These are phyloP conservation scores for Acleris literana DNA, from an alignment of 2,888 invertebrate species.

Conservation along the genomic window DNA sequence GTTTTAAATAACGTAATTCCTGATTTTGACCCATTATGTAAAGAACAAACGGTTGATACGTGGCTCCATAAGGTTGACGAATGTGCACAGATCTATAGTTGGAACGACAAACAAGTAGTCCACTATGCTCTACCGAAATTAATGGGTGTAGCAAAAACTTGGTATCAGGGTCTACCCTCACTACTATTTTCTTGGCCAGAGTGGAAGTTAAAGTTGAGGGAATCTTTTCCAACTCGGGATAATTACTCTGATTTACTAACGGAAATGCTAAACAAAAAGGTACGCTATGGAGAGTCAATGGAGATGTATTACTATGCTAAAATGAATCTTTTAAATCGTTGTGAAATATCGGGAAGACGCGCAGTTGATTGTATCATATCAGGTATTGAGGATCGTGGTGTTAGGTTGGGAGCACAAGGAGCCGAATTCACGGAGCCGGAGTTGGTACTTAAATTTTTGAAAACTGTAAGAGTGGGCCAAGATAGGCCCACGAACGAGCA, in stretches of 20 bases:
- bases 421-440: slow-evolving; percentile 5
- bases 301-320: slow-evolving; percentile 20
- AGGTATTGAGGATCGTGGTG: slow-evolving; percentile 10
- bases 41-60: slow-evolving; percentile 9
- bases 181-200: slow-evolving; percentile 7
- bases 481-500: not conserved
- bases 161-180: slow-evolving; percentile 17
- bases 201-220: slow-evolving; percentile 13
- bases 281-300: slow-evolving; percentile 6
- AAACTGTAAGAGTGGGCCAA: not conserved
- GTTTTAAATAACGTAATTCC: slow-evolving; percentile 10
- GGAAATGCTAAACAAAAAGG: slow-evolving; percentile 8
- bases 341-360: slow-evolving; percentile 3
- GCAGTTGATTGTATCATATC: slow-evolving; percentile 22
- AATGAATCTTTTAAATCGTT: slow-evolving; percentile 11
- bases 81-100: slow-evolving; percentile 11
- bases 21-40: slow-evolving; percentile 15
- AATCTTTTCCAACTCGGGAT: slow-evolving; percentile 12
- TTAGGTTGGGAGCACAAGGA: slow-evolving; percentile 13
- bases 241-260: slow-evolving; percentile 9
- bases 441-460: not conserved
- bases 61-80: slow-evolving; percentile 21
- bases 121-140: slow-evolving; percentile 15
- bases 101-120: slow-evolving; percentile 14
- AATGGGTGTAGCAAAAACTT: slow-evolving; percentile 7